Evolutionary conservation across 35 echinoderm and acorn worm genomes (phyloP).

Genomic region (Patiria miniata): DNA sequence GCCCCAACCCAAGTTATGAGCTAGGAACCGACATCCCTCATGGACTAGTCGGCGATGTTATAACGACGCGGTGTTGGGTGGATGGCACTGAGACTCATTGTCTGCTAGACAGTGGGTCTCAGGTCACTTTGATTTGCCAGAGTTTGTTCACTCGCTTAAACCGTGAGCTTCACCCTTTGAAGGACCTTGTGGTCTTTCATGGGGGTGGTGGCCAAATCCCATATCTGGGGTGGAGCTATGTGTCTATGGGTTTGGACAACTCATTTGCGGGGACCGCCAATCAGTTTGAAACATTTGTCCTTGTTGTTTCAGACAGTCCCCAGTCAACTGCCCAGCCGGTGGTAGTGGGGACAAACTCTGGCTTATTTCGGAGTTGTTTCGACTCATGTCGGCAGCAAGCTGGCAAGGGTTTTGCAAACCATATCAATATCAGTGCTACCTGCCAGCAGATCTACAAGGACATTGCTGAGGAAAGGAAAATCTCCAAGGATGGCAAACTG

Average conservation of each 20-base stretch:
- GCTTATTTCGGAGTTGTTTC: slow-evolving; percentile 42
- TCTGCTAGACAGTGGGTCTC: slow-evolving; percentile 72
- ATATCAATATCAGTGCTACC: slow-evolving; percentile 28
- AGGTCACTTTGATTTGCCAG: slow-evolving; percentile 56
- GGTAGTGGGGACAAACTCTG: slow-evolving; percentile 56
- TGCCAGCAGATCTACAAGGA: slow-evolving; percentile 41
- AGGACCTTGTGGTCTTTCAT: slow-evolving; percentile 62
- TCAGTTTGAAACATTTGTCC: slow-evolving; percentile 30
- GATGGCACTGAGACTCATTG: slow-evolving; percentile 22
- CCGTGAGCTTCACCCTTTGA: slow-evolving; percentile 34
- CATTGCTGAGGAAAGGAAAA: slow-evolving; percentile 7
- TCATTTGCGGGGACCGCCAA: slow-evolving; percentile 33
- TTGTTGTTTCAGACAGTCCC: slow-evolving; percentile 49
- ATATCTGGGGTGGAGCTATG: slow-evolving; percentile 54
- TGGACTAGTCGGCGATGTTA: slow-evolving; percentile 59
- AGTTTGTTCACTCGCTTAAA: slow-evolving; percentile 42
- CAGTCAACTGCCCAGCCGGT: no score
- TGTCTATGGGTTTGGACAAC: slow-evolving; percentile 15
- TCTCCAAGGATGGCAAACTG: slow-evolving; percentile 21
- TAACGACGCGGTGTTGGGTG: neutral
- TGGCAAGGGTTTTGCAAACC: slow-evolving; percentile 33
- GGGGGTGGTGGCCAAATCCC: slow-evolving; percentile 67
- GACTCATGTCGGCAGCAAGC: slow-evolving; percentile 27
- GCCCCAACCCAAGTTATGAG: no score
- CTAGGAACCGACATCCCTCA: slow-evolving; percentile 23